Percentiles rank a stretch among this genome's conserved stretches.
These are phyloP conservation scores for Choloepus didactylus DNA, from an alignment of 2,797 vertebrate species.

Conservation along the genomic window DNA sequence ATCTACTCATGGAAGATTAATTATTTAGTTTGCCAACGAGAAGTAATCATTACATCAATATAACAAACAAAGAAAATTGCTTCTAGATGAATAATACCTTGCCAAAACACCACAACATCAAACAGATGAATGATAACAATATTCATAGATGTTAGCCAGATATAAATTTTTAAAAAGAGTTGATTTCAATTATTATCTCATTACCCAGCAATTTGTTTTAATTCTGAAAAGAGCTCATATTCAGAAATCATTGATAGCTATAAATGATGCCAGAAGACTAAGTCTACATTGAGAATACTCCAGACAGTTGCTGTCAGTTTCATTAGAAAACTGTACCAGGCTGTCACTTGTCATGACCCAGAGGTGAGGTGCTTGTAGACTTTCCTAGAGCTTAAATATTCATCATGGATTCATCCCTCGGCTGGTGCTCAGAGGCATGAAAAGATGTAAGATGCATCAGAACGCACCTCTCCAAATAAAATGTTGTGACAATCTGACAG, in stretches of 20 bases:
- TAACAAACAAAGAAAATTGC: conserved; percentile 72
- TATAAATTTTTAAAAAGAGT: conserved; percentile 10
- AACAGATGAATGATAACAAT: conserved; percentile 18
- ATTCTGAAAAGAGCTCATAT: conserved; percentile 42
- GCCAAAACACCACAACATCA: conserved; percentile 23
- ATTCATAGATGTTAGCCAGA: conserved; percentile 15
- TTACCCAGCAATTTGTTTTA: conserved; percentile 64
- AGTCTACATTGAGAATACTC: background rate
- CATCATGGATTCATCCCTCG: conserved; percentile 8
- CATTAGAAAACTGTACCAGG: background rate
- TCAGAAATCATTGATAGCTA: conserved; percentile 37
- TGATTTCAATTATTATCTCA: conserved; percentile 52
- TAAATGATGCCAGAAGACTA: conserved; percentile 46
- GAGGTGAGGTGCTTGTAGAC: background rate
- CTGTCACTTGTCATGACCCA: conserved; percentile 63
- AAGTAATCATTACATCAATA: conserved; percentile 64
- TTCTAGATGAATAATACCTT: conserved; percentile 55
- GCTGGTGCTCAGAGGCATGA: background rate
- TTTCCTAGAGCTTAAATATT: conserved; percentile 66
- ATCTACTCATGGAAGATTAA: conserved; percentile 62
- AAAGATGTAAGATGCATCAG: conserved; percentile 12
- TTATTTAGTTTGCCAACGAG: conserved; percentile 72
- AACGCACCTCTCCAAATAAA: conserved; percentile 3
- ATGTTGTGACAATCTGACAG: conserved; percentile 17
- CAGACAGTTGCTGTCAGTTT: conserved; percentile 47